Base-by-base conservation (phyloP, 1,140 invertebrate genomes). In the Saccostrea echinata region DNA sequence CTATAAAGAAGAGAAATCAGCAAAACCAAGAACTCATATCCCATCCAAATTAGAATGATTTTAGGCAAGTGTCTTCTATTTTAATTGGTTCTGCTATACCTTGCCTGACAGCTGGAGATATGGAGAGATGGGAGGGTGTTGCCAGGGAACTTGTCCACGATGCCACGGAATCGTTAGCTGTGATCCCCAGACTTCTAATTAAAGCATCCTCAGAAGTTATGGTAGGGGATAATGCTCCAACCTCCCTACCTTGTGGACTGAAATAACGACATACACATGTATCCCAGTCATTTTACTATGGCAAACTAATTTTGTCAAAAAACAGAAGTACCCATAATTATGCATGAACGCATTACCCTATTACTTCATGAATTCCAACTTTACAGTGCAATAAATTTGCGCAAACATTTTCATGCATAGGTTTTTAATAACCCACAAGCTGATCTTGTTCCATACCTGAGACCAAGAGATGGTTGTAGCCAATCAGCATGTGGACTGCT, bases 101-200 rank as follows among this genome's bases (percentile, higher is more conserved):
- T 83, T 83, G 52, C 18, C n/a, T 51, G 24, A 83, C 81, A 11
- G 8, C 81, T 18, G 35, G 3, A 21, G 81, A 51, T 12, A 3
- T 30, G 27, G 43, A 13, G n/a, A 51, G 35, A 21, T 53, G 35
- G 52, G 84, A 82, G 18, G 91, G 91, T 81, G 91, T 91, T 61
- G 91, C 91, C 85, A 91, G 43, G 27, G 91, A 91, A 84, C 91
- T 91, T 24, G 89, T 88, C 91, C 91, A 91, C n/a, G 89, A 88
- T 12, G 89, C 30, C 33, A 61, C 68, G 4, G 84, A 88, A 51
- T 88, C 87, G 51, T 87, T 43, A n/a, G 43, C 9, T 30, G 84
- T 80, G 1, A 89, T 30, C 13, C 88, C 88, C 2, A 89, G 88
- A 85, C 88, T 89, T 33, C 76, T 89, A 6, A 84, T 83, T 24